A percentile compares a stretch with the other conserved stretches of the same genome.
Evolutionary conservation across 2,113 vertebrate genomes (phyloP).

Genomic region (Clarias batrachus): DNA sequence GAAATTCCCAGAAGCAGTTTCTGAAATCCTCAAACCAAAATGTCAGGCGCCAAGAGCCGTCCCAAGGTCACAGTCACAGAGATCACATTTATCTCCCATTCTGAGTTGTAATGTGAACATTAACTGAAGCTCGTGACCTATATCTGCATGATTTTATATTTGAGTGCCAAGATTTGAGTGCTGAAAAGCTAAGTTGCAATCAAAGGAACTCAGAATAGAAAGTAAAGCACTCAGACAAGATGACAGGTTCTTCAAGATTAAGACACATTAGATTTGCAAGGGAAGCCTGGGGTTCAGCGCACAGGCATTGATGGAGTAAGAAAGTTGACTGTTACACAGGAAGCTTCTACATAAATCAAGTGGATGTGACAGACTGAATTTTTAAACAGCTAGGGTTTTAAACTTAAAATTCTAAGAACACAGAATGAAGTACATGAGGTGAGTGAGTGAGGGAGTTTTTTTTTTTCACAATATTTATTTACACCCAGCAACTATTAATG

Average conservation of each 20-base stretch:
- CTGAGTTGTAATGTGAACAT: background rate
- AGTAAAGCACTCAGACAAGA: conserved; percentile 2
- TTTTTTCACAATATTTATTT: background rate
- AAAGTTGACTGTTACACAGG: background rate
- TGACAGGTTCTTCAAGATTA: background rate
- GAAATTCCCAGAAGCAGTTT: conserved; percentile 1
- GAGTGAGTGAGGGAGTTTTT: too few species aligned
- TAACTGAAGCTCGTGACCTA: background rate
- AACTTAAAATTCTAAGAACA: background rate
- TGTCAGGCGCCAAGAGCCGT: background rate
- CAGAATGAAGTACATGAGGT: background rate
- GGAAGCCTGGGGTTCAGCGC: background rate
- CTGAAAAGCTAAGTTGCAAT: background rate
- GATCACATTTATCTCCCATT: background rate
- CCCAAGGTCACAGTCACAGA: background rate
- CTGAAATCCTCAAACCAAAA: background rate
- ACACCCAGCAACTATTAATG: background rate
- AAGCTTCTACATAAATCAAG: conserved; percentile 2
- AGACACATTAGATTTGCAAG: background rate
- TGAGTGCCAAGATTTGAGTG: background rate
- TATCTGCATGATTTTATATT: conserved; percentile 1
- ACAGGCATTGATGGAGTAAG: background rate
- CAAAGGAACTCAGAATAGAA: background rate
- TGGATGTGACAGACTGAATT: background rate
- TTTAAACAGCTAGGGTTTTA: background rate